Conservation (phyloP, 2,888 invertebrate species). For the Coenonympha arcania region DNA sequence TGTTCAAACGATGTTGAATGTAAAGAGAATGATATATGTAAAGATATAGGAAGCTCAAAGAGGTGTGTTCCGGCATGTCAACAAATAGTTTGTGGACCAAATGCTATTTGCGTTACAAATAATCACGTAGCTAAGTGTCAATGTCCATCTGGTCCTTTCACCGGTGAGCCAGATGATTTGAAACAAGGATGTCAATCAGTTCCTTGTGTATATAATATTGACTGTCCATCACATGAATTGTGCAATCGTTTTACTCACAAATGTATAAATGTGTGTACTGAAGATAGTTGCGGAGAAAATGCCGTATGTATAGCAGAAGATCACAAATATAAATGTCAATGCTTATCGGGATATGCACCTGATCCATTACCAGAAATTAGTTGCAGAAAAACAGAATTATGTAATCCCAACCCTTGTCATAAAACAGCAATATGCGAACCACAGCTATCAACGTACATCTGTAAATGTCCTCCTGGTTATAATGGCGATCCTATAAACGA, state of each 20-base stretch:
- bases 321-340: conserved; percentile 87
- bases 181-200: conserved; percentile 83
- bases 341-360: conserved; percentile 86
- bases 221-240: conserved; percentile 84
- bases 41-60: conserved; percentile 73
- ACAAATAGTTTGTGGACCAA: conserved; percentile 84
- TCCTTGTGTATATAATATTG: conserved; percentile 89
- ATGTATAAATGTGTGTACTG: conserved; percentile 86
- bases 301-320: conserved; percentile 91
- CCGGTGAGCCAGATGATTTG: conserved; percentile 87
- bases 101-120: conserved; percentile 89
- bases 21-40: conserved; percentile 85
- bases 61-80: conserved; percentile 87
- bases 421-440: conserved; percentile 84
- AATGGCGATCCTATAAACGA: conserved; percentile 83
- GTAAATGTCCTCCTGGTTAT: conserved; percentile 83
- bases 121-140: conserved; percentile 93
- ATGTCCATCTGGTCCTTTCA: conserved; percentile 89
- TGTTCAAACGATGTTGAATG: conserved; percentile 88
- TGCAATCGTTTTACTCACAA: conserved; percentile 88
- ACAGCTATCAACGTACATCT: conserved; percentile 78
- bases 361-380: conserved; percentile 89
- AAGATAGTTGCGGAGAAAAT: conserved; percentile 87
- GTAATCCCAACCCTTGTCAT: conserved; percentile 87
- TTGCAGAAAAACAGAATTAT: conserved; percentile 81